Percentiles rank a stretch among this genome's conserved stretches.
These are phyloP conservation scores for Pelochelys cantorii DNA, from an alignment of 2,797 vertebrate species.

Conservation along the genomic window DNA sequence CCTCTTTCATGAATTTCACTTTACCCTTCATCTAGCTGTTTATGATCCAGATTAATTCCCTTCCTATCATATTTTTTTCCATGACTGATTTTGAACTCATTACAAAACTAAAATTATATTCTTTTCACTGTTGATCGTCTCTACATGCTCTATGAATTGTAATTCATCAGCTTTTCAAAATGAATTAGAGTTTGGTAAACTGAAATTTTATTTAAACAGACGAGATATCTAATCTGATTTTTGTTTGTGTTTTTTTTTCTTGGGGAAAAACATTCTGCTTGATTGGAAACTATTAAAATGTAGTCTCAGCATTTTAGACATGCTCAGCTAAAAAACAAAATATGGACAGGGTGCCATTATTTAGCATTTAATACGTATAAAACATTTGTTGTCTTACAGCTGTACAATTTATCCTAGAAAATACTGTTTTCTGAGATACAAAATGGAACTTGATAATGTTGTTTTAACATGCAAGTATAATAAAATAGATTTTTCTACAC, in stretches of 20 bases:
- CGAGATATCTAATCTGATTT: background rate
- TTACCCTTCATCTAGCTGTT: background rate
- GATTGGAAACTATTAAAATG: too few relatives aligned
- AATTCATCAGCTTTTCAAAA: background rate
- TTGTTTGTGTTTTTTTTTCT: background rate
- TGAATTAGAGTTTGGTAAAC: background rate
- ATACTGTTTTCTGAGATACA: constrained; percentile 36
- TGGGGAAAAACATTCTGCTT: background rate
- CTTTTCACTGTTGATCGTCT: background rate
- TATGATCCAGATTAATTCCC: background rate
- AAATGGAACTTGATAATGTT: constrained; percentile 50
- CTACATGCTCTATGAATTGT: background rate
- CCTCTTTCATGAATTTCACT: background rate
- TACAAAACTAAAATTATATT: background rate
- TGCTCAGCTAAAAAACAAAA: background rate
- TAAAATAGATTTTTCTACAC: background rate
- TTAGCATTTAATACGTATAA: background rate
- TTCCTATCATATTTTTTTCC: background rate
- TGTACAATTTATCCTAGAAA: background rate
- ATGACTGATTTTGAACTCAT: background rate
- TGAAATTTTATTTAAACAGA: background rate
- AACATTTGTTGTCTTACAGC: constrained; percentile 10
- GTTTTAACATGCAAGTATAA: constrained; percentile 51
- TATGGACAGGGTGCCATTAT: background rate
- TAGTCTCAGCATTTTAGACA: background rate